phyloP scores from a whole-genome alignment of 2,888 invertebrate species.

The Sepiola atlantica region DNA sequence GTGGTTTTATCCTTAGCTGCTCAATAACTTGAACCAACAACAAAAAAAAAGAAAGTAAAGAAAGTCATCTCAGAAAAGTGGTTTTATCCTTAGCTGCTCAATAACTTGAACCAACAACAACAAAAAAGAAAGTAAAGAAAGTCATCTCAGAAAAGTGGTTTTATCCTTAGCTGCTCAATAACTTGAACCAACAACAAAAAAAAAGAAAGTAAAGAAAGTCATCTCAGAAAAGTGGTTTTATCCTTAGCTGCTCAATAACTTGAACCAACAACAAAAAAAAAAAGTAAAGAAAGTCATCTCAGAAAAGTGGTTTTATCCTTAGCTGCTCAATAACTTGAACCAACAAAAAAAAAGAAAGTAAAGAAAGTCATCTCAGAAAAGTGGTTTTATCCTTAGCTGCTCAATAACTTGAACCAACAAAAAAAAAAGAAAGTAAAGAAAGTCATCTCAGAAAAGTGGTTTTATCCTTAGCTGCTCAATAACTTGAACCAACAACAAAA shows the following conservation, averaged over 20 bases:
- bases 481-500: neutral
- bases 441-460: neutral
- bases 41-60: neutral
- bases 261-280: neutral
- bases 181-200: neutral
- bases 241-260: too few species aligned
- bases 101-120: neutral
- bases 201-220: neutral
- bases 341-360: neutral
- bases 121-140: neutral
- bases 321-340: too few species aligned
- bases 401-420: neutral
- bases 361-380: neutral
- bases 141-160: neutral
- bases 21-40: neutral
- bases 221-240: neutral
- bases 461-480: too few species aligned
- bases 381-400: too few species aligned
- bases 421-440: neutral
- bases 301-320: too few species aligned
- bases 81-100: too few species aligned
- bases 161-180: too few species aligned
- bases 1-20: too few species aligned
- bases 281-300: neutral
- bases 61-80: neutral